Percentiles rank a stretch among this genome's conserved stretches.
Evolutionary conservation across 2,113 vertebrate genomes (phyloP).

Genomic region (Cinclus mexicanus): DNA sequence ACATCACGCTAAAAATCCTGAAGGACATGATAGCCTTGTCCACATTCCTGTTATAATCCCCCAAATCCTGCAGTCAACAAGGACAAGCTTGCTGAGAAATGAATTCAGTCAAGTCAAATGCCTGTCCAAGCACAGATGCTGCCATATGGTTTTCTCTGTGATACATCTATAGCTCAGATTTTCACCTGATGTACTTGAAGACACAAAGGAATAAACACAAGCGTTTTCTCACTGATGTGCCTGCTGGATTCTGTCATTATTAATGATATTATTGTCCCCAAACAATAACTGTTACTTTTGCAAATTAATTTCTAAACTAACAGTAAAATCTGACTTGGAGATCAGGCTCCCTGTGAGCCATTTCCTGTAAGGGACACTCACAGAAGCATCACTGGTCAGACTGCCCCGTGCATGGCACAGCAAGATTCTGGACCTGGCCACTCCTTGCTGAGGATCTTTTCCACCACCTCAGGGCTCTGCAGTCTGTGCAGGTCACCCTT

Average conservation of each 20-base stretch:
- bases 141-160: constrained; percentile 10
- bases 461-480: background rate
- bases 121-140: background rate
- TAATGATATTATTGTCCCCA: background rate
- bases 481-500: background rate
- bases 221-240: background rate
- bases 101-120: background rate
- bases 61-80: background rate
- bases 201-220: background rate
- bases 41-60: background rate
- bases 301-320: background rate
- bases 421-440: background rate
- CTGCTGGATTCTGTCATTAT: background rate
- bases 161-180: background rate
- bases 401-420: background rate
- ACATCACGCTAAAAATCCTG: constrained; percentile 6
- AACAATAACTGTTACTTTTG: background rate
- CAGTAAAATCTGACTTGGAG: background rate
- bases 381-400: background rate
- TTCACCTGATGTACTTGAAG: background rate
- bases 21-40: background rate
- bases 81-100: constrained; percentile 28
- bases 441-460: background rate
- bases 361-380: background rate
- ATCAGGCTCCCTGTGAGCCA: background rate